phyloP scores from a whole-genome alignment of 1,140 invertebrate species.

The Leptinotarsa undecemlineata region DNA sequence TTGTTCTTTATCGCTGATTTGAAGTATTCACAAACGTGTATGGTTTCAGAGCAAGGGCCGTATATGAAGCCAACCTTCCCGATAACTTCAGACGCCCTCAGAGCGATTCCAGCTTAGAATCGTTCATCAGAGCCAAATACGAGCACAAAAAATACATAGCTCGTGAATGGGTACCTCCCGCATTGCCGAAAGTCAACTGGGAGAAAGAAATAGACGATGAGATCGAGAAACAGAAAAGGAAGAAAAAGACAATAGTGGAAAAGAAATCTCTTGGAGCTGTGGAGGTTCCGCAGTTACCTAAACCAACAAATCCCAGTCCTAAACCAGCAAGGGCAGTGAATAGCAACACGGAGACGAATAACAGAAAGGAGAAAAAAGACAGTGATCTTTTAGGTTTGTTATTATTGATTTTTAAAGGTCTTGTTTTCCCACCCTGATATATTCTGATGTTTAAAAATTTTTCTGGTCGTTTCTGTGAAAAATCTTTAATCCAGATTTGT shows the following conservation, averaged over 20 bases:
- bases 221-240: slow-evolving; percentile 76
- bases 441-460: too few species aligned
- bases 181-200: slow-evolving; percentile 80
- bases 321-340: slow-evolving; percentile 65
- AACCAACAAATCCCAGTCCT: slow-evolving; percentile 68
- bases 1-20: too few species aligned
- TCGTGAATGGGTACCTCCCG: slow-evolving; percentile 90
- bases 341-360: slow-evolving; percentile 52
- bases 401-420: too few species aligned
- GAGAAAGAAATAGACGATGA: slow-evolving; percentile 89
- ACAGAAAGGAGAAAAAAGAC: slow-evolving; percentile 49
- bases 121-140: slow-evolving; percentile 96
- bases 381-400: slow-evolving; percentile 55
- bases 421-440: too few species aligned
- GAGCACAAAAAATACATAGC: slow-evolving; percentile 98
- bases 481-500: too few species aligned
- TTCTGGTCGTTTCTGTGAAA: too few species aligned
- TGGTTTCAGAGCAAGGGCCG: slow-evolving; percentile 75
- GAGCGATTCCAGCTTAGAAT: slow-evolving; percentile 90
- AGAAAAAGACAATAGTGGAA: slow-evolving; percentile 65
- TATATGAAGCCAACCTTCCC: slow-evolving; percentile 96
- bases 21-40: not conserved
- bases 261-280: slow-evolving; percentile 57
- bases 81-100: slow-evolving; percentile 90
- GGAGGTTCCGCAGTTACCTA: slow-evolving; percentile 63